These are phyloP conservation scores for Trichechus manatus DNA, from an alignment of 2,113 vertebrate species.

Conservation along the genomic window DNA sequence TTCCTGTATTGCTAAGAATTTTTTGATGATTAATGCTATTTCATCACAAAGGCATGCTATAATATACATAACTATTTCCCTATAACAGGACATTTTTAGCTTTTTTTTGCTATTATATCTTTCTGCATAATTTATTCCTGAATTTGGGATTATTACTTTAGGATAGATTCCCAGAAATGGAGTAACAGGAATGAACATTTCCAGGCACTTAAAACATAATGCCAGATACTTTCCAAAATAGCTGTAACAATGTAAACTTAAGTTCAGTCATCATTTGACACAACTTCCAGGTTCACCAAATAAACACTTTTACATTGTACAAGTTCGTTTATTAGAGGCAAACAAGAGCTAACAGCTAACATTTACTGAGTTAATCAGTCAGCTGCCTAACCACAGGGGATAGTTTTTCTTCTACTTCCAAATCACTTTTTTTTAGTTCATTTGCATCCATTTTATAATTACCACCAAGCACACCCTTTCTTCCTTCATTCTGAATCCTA, in stretches of 20 bases:
- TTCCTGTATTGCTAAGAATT: not conserved
- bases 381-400: constrained; percentile 8
- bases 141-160: constrained; percentile 63
- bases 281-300: not conserved
- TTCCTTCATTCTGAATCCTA: not conserved
- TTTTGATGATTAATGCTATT: constrained; percentile 42
- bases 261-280: not conserved
- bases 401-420: constrained; percentile 34
- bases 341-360: not conserved
- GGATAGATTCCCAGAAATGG: constrained; percentile 47
- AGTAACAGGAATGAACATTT: constrained; percentile 50
- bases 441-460: not conserved
- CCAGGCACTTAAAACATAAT: constrained; percentile 12
- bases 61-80: constrained; percentile 34
- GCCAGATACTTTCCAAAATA: constrained; percentile 13
- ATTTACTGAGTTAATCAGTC: not conserved
- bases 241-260: not conserved
- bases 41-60: constrained; percentile 17
- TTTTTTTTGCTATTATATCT: not conserved
- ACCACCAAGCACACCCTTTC: not conserved
- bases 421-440: constrained; percentile 28
- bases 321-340: constrained; percentile 22
- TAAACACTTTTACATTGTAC: not conserved
- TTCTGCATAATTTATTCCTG: constrained; percentile 34
- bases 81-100: not conserved